These are phyloP conservation scores for Plebejus anna DNA, from an alignment of 2,888 invertebrate genomes.

Conservation along the genomic window DNA sequence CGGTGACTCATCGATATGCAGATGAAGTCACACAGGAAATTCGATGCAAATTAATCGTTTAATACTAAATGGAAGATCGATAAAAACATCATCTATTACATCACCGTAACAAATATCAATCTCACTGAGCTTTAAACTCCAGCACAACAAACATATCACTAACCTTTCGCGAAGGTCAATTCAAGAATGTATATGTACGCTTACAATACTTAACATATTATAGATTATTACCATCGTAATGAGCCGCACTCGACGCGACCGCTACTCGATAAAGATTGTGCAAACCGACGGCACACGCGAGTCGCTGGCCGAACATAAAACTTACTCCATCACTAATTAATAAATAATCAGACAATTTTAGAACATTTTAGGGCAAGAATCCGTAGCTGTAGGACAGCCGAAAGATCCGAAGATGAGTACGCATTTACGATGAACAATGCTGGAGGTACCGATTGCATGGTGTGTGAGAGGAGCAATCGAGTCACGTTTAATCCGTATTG, in stretches of 20 bases:
- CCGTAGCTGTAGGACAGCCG: neutral
- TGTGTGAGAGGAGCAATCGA: slow-evolving; percentile 2
- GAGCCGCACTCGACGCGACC: slow-evolving; percentile 63
- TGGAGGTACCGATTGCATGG: neutral
- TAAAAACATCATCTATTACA: slow-evolving; percentile 23
- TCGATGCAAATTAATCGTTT: slow-evolving; percentile 20
- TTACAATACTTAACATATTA: slow-evolving; percentile 72
- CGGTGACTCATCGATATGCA: slow-evolving; percentile 6
- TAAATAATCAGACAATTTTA: slow-evolving; percentile 9
- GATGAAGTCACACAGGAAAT: slow-evolving; percentile 18
- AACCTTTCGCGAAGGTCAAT: slow-evolving; percentile 79
- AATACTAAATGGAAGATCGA: slow-evolving; percentile 20
- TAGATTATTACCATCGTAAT: slow-evolving; percentile 59
- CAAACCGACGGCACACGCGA: neutral
- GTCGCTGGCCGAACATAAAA: slow-evolving; percentile 2
- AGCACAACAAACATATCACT: slow-evolving; percentile 75
- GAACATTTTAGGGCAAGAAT: slow-evolving; percentile 22
- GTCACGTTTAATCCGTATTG: neutral
- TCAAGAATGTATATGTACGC: slow-evolving; percentile 78
- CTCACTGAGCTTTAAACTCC: slow-evolving; percentile 59
- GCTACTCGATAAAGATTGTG: slow-evolving; percentile 33
- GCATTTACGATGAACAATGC: slow-evolving; percentile 4
- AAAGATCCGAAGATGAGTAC: slow-evolving; percentile 5
- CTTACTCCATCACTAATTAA: slow-evolving; percentile 12
- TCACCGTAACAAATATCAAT: slow-evolving; percentile 37